A percentile compares a stretch with the other conserved stretches of the same genome.
These are phyloP conservation scores for Acrocephalus kingi DNA, from an alignment of 2,113 vertebrate genomes.

Conservation along the genomic window DNA sequence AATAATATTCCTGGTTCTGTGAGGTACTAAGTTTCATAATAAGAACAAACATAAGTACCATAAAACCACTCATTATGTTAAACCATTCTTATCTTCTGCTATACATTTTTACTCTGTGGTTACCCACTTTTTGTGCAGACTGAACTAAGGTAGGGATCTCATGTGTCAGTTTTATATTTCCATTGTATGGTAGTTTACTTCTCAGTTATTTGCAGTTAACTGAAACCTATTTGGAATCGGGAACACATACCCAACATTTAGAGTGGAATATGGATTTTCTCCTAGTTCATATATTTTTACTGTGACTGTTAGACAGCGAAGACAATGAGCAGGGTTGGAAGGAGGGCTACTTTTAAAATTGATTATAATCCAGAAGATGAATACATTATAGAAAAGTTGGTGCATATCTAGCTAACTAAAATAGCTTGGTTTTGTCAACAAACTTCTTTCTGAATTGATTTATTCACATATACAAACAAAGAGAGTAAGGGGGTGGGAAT, in stretches of 20 bases:
- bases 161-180: not conserved
- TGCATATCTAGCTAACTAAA: not conserved
- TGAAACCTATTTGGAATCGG: not conserved
- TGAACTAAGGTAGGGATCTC: not conserved
- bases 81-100: not conserved
- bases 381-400: not conserved
- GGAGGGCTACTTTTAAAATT: not conserved
- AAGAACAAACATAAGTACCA: not conserved
- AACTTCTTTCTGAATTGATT: not conserved
- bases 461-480: not conserved
- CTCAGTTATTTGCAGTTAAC: not conserved
- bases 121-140: not conserved
- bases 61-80: not conserved
- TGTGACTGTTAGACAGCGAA: not conserved
- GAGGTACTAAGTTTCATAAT: not conserved
- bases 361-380: not conserved
- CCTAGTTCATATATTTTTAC: not conserved
- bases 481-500: not conserved
- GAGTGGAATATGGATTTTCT: not conserved
- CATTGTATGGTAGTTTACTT: not conserved
- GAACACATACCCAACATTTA: not conserved
- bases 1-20: not conserved
- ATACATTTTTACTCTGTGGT: not conserved
- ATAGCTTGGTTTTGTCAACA: accelerated
- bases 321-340: not conserved